Percentiles rank a stretch among this genome's conserved stretches.
Conservation (phyloP, 2,113 vertebrate genomes). For the Daubentonia madagascariensis region DNA sequence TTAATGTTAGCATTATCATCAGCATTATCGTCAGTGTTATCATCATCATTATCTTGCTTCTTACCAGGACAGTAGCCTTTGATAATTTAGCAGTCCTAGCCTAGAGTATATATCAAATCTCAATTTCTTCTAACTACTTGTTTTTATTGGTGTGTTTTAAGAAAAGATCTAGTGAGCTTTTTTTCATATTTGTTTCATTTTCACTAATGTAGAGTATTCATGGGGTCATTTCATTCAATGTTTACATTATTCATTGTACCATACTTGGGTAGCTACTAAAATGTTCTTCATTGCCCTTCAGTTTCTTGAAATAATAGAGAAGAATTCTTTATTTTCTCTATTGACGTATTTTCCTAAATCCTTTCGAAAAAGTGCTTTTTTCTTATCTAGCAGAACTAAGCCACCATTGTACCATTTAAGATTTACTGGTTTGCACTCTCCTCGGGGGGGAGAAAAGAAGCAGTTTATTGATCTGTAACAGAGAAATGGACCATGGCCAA, state of each 20-base stretch:
- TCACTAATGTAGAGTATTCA: background rate
- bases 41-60: background rate
- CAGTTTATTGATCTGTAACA: constrained; percentile 46
- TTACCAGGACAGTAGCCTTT: background rate
- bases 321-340: constrained; percentile 32
- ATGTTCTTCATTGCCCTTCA: background rate
- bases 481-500: background rate
- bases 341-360: constrained; percentile 17
- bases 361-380: constrained; percentile 8
- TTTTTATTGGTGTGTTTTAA: background rate
- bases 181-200: background rate
- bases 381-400: background rate
- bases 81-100: background rate
- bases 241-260: background rate
- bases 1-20: no score
- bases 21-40: accelerated
- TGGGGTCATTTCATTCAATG: background rate
- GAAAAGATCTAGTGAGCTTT: background rate
- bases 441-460: background rate
- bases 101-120: background rate
- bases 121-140: background rate
- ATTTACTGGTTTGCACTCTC: constrained; percentile 38
- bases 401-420: constrained; percentile 21
- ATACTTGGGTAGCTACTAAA: background rate
- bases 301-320: constrained; percentile 16